Evolutionary conservation across 2,888 invertebrate genomes (phyloP), one percentile per base, ranked within the genome.

Genomic region (Globia sparganii): DNA sequence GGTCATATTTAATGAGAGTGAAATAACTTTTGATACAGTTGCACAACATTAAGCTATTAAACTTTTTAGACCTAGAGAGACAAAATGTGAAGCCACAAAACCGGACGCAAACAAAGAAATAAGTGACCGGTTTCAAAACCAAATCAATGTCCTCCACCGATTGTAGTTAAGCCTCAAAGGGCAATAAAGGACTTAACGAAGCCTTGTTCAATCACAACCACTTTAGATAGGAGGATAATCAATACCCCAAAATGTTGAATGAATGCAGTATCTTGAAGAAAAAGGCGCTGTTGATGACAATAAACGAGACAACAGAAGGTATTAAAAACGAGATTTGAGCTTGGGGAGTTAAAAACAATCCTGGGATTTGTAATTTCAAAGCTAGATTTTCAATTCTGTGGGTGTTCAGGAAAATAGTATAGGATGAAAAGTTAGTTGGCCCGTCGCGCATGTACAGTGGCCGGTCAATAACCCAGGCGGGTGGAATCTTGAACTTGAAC

Each of bases 401-500:
- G 74, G 77, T 82, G 87, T 87, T 84, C 31, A 75, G 83, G 71
- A 88, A 87, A 89, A 88, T 84, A 81, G 75, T 85, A 88, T 68
- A 76, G 62, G 53, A 80, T 80, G 86, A 87, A 90, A 91, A 90
- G 87, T 86, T 88, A 90, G 89, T 88, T 89, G 86, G 78, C 85
- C 67, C 85, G 89, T 89, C 91, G 94, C 94, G 94, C 94, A 94
- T 93, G 93, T 93, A 92, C 92, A 87, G 90, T 84, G 90, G 87
- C 90, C 94, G 95, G 94, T 94, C 95, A 95, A 94, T 95, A 94
- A 95, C 94, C 95, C 79, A 89, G 84, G 87, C 90, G 89, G 91
- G 90, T 89, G 90, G 92, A 93, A 92, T 94, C 94, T 94, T 96
- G 95, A 95, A 96, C 96, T 95, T 95, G 95, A 96, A 95, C 94